Evolutionary conservation across 2,113 vertebrate genomes (phyloP).

Genomic region (Dasypus novemcinctus): DNA sequence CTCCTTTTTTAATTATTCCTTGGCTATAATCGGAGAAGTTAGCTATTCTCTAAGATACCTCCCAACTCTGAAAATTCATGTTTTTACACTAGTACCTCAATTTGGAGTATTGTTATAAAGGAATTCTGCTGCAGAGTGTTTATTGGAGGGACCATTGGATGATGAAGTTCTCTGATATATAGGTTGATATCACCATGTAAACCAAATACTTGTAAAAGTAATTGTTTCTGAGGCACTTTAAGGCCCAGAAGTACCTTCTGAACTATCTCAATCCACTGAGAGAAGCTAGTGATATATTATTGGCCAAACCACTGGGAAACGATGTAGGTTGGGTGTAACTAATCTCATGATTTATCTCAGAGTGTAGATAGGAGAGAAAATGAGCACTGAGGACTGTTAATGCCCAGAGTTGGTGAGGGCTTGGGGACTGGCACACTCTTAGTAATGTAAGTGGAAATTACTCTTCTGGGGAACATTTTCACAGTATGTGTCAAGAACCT

Average conservation of each 20-base stretch:
- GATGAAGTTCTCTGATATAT: background rate
- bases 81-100: constrained; percentile 25
- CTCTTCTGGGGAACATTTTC: constrained; percentile 18
- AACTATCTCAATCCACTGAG: background rate
- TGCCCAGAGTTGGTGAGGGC: background rate
- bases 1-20: constrained; percentile 36
- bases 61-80: background rate
- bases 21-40: constrained; percentile 33
- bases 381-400: background rate
- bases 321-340: background rate
- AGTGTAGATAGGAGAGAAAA: background rate
- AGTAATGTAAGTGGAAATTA: background rate
- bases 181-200: background rate
- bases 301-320: background rate
- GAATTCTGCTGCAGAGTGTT: background rate
- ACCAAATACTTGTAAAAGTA: background rate
- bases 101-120: background rate
- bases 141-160: background rate
- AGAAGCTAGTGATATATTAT: constrained; percentile 25
- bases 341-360: background rate
- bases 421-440: background rate
- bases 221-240: background rate
- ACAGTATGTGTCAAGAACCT: background rate
- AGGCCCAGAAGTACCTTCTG: background rate
- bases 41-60: constrained; percentile 4